Evolutionary conservation across 2,888 invertebrate species (phyloP).

Genomic region (Dioctria linearis): DNA sequence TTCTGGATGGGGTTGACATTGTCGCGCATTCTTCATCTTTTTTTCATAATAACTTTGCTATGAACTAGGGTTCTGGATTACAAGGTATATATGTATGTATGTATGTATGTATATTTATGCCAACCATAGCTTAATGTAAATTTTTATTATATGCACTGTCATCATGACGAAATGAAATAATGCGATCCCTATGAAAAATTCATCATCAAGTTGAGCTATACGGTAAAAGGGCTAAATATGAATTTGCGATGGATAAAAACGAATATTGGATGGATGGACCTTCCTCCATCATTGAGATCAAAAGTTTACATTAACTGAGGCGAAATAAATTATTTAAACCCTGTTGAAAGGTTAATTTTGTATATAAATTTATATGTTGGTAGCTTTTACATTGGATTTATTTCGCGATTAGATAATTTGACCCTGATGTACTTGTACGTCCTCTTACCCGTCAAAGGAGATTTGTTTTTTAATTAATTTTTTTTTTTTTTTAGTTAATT

Average conservation of each 20-base stretch:
- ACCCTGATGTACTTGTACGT: no score
- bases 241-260: conserved; percentile 32
- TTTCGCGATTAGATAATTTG: no score
- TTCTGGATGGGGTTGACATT: not conserved
- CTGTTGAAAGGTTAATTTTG: not conserved
- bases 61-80: no score
- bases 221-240: conserved; percentile 36
- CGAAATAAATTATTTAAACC: conserved; percentile 5
- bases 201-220: conserved; percentile 1
- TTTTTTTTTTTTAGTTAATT: no score
- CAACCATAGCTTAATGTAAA: conserved; percentile 28
- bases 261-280: not conserved
- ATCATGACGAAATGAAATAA: conserved; percentile 33
- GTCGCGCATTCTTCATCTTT: not conserved
- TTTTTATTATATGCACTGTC: conserved; percentile 41
- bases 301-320: conserved; percentile 34
- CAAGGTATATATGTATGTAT: not conserved
- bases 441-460: no score
- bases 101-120: not conserved
- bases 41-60: not conserved
- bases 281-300: conserved; percentile 20
- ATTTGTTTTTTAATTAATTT: no score
- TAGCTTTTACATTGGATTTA: no score
- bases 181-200: conserved; percentile 40
- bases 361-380: no score